Percentiles rank a stretch among this genome's conserved stretches.
Conservation (phyloP, 2,888 invertebrate genomes). For the Xestia c-nigrum region DNA sequence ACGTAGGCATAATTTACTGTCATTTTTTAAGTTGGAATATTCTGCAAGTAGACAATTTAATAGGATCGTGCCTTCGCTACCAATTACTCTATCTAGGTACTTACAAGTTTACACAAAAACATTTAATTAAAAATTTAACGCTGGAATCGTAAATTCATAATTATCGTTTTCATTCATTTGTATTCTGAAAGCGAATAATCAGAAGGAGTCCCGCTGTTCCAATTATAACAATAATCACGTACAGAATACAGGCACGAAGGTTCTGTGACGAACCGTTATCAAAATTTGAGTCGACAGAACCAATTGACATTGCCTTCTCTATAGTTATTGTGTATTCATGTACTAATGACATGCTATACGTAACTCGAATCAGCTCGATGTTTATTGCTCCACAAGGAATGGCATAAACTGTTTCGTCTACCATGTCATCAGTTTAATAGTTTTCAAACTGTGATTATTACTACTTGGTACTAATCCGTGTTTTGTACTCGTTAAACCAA, state of each 20-base stretch:
- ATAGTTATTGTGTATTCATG: constrained; percentile 54
- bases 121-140: constrained; percentile 57
- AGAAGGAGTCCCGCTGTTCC: constrained; percentile 63
- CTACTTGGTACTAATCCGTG: background rate
- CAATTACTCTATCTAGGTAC: constrained; percentile 24
- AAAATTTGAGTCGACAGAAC: constrained; percentile 62
- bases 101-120: constrained; percentile 44
- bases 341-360: constrained; percentile 22
- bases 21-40: background rate
- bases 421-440: background rate
- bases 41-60: background rate
- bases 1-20: background rate
- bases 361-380: background rate
- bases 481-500: background rate
- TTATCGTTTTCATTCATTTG: constrained; percentile 66
- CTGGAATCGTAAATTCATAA: constrained; percentile 52
- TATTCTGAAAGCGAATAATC: constrained; percentile 64
- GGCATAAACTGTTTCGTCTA: constrained; percentile 8
- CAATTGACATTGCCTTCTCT: constrained; percentile 47
- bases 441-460: constrained; percentile 4
- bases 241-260: constrained; percentile 60
- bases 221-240: constrained; percentile 74
- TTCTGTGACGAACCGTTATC: constrained; percentile 64
- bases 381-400: constrained; percentile 29
- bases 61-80: background rate